Base-by-base conservation (phyloP, 1,140 invertebrate genomes). In the Bombus ignitus region DNA sequence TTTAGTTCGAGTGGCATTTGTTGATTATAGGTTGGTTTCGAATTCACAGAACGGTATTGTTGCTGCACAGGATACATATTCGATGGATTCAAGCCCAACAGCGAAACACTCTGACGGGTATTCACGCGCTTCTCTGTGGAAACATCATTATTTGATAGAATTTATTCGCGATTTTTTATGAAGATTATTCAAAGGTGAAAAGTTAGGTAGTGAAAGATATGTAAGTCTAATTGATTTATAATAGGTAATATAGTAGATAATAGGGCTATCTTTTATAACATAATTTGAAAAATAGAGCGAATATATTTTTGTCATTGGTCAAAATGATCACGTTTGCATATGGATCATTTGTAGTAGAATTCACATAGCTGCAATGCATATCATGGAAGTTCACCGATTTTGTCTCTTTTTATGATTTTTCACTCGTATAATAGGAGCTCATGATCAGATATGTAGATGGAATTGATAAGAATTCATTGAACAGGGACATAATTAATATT, bases 1-100 rank as follows among this genome's bases (percentile, higher is more conserved):
- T 32, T 84, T 4, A 5, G 1, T 84, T 71, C 39, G 18, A 3
- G 0, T 3, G 4, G 1, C 1, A 28, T n/a, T n/a, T 70, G 44
- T 22, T 37, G 28, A 25, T n/a, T 22, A 15, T 15, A 25, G 6
- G 10, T 0, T 32, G 76, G 42, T 12, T 32, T 6, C 37, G 25
- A 9, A 25, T 47, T 9, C 15, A 2, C 0, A 3, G 37, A 0
- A 3, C 28, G 68, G 10, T 76, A 78, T 35, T 87, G 53, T 37
- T 76, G 81, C 22, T 72, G 47, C 22, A 10, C 74, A 0, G 74
- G 74, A 6, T 75, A 53, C 76, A 85, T 80, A 35, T 71, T 81
- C 13, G 72, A 10, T 37, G 62, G 82, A 39, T 78, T 70, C 57
- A 88, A 18, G 22, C 73, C 73, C 12, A 82, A 42, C 10, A 88